Evolutionary conservation across 2,888 invertebrate genomes (phyloP).

Genomic region (Neoascia interrupta): DNA sequence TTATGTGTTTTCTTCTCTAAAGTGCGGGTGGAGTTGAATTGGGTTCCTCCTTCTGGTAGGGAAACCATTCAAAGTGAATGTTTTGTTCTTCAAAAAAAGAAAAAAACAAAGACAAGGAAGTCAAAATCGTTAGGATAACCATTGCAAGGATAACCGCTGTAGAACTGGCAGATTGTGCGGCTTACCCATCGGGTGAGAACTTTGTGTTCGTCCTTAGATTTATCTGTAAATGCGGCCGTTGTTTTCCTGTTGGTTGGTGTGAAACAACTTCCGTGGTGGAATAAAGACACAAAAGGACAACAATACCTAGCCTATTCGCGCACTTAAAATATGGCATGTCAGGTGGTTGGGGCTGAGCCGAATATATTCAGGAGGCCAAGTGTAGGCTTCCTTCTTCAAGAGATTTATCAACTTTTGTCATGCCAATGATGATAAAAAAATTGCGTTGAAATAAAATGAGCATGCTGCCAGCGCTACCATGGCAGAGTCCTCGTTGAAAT

Average conservation of each 20-base stretch:
- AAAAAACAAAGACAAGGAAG: conserved; percentile 21
- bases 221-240: conserved; percentile 43
- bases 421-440: conserved; percentile 40
- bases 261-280: conserved; percentile 19
- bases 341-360: not conserved
- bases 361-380: conserved; percentile 33
- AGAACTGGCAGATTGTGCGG: conserved; percentile 32
- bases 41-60: not conserved
- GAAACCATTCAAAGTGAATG: conserved; percentile 54
- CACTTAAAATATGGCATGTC: too few species aligned
- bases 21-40: too few species aligned
- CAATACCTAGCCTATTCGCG: not conserved
- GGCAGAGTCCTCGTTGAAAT: conserved; percentile 8
- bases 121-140: conserved; percentile 18
- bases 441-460: not conserved
- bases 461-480: conserved; percentile 6
- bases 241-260: not conserved
- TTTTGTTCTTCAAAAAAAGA: conserved; percentile 34
- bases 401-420: conserved; percentile 60
- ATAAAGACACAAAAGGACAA: conserved; percentile 12
- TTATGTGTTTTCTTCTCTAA: too few species aligned
- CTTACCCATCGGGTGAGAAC: conserved; percentile 30
- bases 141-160: conserved; percentile 1
- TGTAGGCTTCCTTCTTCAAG: not conserved
- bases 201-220: conserved; percentile 47